Evolutionary conservation across 2,113 vertebrate genomes (phyloP), one percentile per base, ranked within the genome.

Genomic region (Microcebus tavaratra): DNA sequence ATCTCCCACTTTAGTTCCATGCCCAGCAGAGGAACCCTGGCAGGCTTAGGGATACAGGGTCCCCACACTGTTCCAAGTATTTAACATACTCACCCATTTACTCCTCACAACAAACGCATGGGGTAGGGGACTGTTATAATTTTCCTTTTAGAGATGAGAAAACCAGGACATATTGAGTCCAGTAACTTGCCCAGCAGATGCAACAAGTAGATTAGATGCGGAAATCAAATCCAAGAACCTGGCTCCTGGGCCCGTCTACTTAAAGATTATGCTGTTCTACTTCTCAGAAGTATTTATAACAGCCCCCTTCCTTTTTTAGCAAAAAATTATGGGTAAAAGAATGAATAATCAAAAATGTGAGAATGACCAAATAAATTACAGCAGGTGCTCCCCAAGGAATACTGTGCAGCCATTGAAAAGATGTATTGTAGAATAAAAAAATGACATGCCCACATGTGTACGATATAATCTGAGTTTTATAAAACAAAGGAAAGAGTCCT

Each of bases 311-410:
- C 45, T 48, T 48, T 45, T 39, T 18, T 8, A 57, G 36, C 23
- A 55, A 31, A 29, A 12, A 65, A 14, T 4, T 4, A 3, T 0
- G 34, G 21, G 0, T 2, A 15, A 10, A 36, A 14, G 59, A 53
- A n/a, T 34, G 42, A 88, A 70, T n/a, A 27, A 61, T 48, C 27
- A 65, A 36, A 88, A 72, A n/a, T 6, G 14, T 31, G 59, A 14
- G 68, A 59, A 20, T 17, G 36, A 31, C 5, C 53, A 70, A 78
- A 50, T 29, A 72, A 45, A 53, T 50, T 39, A 23, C 11, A 50
- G 45, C 31, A 21, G 11, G 39, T n/a, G 21, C n/a, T 42, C 48
- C 36, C 55, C 11, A 45, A 4, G 48, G 85, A 70, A 86, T 29
- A 42, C 11, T 8, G 6, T 42, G 34, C 45, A 73, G 59, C 15